A percentile compares a stretch with the other conserved stretches of the same genome.
Evolutionary conservation across 1,140 invertebrate genomes (phyloP).

Genomic region (Elymnias hypermnestra): DNA sequence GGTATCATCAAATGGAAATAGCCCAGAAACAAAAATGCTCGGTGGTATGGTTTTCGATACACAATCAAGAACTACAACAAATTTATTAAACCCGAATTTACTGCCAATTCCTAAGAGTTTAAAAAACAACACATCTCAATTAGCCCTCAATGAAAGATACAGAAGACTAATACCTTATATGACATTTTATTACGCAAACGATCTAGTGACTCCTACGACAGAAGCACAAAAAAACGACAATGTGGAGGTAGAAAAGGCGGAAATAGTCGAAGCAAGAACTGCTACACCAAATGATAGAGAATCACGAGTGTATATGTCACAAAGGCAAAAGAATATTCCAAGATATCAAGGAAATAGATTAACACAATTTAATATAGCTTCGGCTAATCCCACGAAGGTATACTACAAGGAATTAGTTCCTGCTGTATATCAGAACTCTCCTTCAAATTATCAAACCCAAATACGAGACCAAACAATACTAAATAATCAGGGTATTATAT

Average conservation of each 20-base stretch:
- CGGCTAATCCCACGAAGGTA: slow-evolving; percentile 63
- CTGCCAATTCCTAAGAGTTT: slow-evolving; percentile 16
- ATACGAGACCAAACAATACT: slow-evolving; percentile 25
- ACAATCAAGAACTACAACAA: slow-evolving; percentile 22
- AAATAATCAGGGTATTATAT: slow-evolving; percentile 33
- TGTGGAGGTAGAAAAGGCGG: slow-evolving; percentile 61
- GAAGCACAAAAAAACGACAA: slow-evolving; percentile 41
- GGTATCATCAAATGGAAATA: slow-evolving; percentile 70
- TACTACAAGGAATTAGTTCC: slow-evolving; percentile 53
- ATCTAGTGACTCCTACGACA: slow-evolving; percentile 63
- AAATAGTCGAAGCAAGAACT: slow-evolving; percentile 50
- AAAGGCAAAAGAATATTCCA: slow-evolving; percentile 54
- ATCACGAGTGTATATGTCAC: slow-evolving; percentile 44
- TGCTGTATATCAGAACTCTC: slow-evolving; percentile 30
- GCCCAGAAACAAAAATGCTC: slow-evolving; percentile 66
- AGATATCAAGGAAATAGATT: slow-evolving; percentile 70
- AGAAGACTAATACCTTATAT: slow-evolving; percentile 87
- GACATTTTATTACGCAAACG: slow-evolving; percentile 85
- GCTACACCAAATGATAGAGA: slow-evolving; percentile 35
- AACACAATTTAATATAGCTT: slow-evolving; percentile 69
- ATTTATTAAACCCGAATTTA: background rate
- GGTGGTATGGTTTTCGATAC: slow-evolving; percentile 49
- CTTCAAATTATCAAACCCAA: slow-evolving; percentile 45
- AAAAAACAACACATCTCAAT: slow-evolving; percentile 35
- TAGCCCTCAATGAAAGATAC: slow-evolving; percentile 79